These are phyloP conservation scores for Rhinichthys klamathensis DNA, from an alignment of 2,113 vertebrate genomes.

Conservation along the genomic window DNA sequence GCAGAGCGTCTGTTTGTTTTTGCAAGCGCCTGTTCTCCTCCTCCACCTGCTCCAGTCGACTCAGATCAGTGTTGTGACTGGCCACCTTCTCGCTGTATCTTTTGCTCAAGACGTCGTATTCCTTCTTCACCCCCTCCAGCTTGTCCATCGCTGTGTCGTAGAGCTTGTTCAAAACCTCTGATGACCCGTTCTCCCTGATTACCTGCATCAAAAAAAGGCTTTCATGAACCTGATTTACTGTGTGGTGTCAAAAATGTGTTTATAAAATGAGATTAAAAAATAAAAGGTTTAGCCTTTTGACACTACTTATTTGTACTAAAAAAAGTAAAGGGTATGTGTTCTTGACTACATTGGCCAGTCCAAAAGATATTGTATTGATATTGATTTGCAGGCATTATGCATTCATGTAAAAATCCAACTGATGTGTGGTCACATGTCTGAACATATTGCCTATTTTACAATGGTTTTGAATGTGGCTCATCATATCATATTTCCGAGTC, in stretches of 20 bases:
- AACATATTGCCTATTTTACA: not conserved
- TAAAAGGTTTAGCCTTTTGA: not conserved
- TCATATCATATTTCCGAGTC: not conserved
- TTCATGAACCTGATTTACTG: not conserved
- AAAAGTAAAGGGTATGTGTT: not conserved
- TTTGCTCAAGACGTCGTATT: constrained; percentile 91
- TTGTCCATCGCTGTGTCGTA: constrained; percentile 98
- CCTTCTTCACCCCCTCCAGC: constrained; percentile 92
- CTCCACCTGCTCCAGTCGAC: constrained; percentile 90
- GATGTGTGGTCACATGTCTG: not conserved
- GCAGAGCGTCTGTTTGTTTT: constrained; percentile 89
- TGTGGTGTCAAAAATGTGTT: not conserved
- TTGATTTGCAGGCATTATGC: not conserved
- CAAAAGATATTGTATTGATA: not conserved
- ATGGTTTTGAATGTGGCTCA: not conserved
- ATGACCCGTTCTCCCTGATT: constrained; percentile 93
- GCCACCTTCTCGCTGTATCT: constrained; percentile 94
- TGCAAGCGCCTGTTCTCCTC: constrained; percentile 92
- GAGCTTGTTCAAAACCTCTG: constrained; percentile 94
- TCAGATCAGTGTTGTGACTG: constrained; percentile 90
- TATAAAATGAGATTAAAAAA: not conserved
- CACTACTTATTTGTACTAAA: not conserved
- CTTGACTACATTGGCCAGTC: not conserved
- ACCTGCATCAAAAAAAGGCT: constrained; percentile 74
- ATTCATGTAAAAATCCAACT: not conserved